Conservation (phyloP, 2,797 vertebrate genomes). For the Betta splendens region DNA sequence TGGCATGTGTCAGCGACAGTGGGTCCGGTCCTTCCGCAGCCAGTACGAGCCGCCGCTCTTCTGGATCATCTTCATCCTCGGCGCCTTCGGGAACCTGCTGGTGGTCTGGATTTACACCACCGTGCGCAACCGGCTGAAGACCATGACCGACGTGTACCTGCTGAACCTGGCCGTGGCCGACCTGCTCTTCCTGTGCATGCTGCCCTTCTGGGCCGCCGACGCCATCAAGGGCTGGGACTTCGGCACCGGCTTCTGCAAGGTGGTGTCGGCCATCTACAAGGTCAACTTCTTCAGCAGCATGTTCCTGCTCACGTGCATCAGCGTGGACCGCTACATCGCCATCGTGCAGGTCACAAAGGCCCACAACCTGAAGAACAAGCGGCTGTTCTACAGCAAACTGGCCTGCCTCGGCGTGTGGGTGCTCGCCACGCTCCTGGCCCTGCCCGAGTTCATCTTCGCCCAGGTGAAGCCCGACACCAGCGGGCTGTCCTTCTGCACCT, state of each 20-base stretch:
- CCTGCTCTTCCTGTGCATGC: constrained; percentile 87
- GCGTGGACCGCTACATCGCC: constrained; percentile 89
- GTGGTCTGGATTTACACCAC: constrained; percentile 87
- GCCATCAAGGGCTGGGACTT: constrained; percentile 83
- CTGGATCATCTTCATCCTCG: constrained; percentile 86
- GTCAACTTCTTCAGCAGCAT: constrained; percentile 91
- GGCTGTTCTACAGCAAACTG: constrained; percentile 83
- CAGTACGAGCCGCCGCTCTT: constrained; percentile 84
- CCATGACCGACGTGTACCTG: constrained; percentile 88
- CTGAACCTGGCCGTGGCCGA: constrained; percentile 89
- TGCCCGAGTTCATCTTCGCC: constrained; percentile 87
- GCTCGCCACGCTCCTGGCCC: constrained; percentile 77
- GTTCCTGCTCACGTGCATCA: constrained; percentile 90
- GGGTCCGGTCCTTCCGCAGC: constrained; percentile 78
- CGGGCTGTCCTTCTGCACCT: constrained; percentile 60
- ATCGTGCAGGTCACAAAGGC: constrained; percentile 85
- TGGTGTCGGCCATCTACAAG: constrained; percentile 85
- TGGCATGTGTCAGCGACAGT: constrained; percentile 72
- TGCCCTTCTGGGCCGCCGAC: constrained; percentile 89
- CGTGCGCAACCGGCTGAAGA: constrained; percentile 84
- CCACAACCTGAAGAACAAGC: constrained; percentile 79
- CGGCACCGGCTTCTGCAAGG: constrained; percentile 79
- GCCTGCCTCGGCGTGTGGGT: constrained; percentile 83
- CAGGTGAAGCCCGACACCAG: constrained; percentile 56
- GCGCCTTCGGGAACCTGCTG: constrained; percentile 84